phyloP scores from a whole-genome alignment of 2,113 vertebrate species.

The Boulengeromyrus knoepffleri region DNA sequence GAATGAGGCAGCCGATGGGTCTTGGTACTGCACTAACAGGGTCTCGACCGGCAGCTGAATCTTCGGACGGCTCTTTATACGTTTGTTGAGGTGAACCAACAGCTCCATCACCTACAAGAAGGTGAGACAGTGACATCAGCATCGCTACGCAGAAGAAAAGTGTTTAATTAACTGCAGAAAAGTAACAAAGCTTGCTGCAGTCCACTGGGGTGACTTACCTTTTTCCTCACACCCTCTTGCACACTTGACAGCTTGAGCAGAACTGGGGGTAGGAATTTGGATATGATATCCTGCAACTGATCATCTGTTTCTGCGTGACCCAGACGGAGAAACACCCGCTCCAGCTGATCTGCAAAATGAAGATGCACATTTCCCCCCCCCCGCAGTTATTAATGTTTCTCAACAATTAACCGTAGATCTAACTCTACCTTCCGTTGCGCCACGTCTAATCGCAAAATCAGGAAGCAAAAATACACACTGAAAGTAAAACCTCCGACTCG shows the following conservation, averaged over 20 bases:
- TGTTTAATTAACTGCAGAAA: too few species aligned
- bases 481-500: not conserved
- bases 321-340: slow-evolving; percentile 92
- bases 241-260: slow-evolving; percentile 95
- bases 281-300: slow-evolving; percentile 93
- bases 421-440: not conserved
- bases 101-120: slow-evolving; percentile 89
- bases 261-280: slow-evolving; percentile 94
- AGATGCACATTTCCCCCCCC: not conserved
- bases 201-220: slow-evolving; percentile 64
- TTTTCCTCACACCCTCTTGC: slow-evolving; percentile 95
- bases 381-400: not conserved
- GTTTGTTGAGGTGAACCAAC: slow-evolving; percentile 92
- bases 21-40: slow-evolving; percentile 91
- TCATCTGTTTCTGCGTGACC: slow-evolving; percentile 98
- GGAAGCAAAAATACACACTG: not conserved
- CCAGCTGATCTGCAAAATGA: slow-evolving; percentile 79
- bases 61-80: slow-evolving; percentile 94
- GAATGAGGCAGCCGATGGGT: slow-evolving; percentile 92
- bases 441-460: not conserved
- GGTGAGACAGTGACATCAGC: not conserved
- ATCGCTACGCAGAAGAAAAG: not conserved
- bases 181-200: not conserved
- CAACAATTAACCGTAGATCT: not conserved
- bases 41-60: slow-evolving; percentile 97